These are phyloP conservation scores for Cheilosia vernalis DNA, from an alignment of 2,888 invertebrate species.

Conservation along the genomic window DNA sequence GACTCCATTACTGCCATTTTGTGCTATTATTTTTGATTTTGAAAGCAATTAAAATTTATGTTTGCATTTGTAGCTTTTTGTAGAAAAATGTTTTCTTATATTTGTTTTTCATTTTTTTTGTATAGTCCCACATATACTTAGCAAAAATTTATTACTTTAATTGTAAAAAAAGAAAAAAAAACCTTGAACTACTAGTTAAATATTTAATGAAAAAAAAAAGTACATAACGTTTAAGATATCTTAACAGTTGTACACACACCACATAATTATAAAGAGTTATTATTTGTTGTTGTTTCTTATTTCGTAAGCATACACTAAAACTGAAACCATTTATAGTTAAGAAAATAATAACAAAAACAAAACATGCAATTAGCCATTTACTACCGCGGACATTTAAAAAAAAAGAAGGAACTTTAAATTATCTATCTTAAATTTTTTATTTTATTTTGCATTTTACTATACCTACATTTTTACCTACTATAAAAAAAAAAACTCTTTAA, in stretches of 20 bases:
- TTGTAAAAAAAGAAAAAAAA: constrained; percentile 34
- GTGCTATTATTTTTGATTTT: constrained; percentile 8
- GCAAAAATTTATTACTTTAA: constrained; percentile 52
- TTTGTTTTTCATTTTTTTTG: constrained; percentile 8
- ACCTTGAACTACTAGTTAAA: constrained; percentile 56
- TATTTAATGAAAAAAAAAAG: constrained; percentile 12
- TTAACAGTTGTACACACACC: constrained; percentile 65
- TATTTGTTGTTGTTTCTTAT: constrained; percentile 74
- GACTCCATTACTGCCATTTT: not conserved
- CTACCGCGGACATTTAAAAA: constrained; percentile 29
- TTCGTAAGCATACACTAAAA: constrained; percentile 59
- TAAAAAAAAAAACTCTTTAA: constrained; percentile 33
- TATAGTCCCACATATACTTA: constrained; percentile 47
- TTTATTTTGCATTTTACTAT: constrained; percentile 53
- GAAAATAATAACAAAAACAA: constrained; percentile 16
- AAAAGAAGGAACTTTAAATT: constrained; percentile 25
- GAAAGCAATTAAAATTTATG: not conserved
- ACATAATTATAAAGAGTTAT: constrained; percentile 66
- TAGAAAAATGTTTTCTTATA: constrained; percentile 10
- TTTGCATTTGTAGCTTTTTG: constrained; percentile 43
- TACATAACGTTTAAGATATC: constrained; percentile 41
- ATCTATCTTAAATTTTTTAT: constrained; percentile 14
- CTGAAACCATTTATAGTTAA: constrained; percentile 46
- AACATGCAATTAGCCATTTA: constrained; percentile 58
- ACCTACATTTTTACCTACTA: constrained; percentile 36